Percentiles rank a stretch among this genome's conserved stretches.
Evolutionary conservation across 1,140 invertebrate genomes (phyloP).

Genomic region (Drosophila prosaltans): DNA sequence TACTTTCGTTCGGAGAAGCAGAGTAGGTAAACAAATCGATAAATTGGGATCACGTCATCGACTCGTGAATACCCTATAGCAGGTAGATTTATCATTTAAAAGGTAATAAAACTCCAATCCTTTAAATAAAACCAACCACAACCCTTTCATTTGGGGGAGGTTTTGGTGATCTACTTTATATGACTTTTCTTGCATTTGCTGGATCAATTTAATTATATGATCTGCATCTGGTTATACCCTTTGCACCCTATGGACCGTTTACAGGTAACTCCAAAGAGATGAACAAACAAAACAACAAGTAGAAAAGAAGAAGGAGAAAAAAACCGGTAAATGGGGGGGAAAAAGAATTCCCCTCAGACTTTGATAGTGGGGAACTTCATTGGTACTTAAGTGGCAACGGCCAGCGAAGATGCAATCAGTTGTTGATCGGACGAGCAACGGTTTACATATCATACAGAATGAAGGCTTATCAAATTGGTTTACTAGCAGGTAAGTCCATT

Average conservation of each 20-base stretch:
- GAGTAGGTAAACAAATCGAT: conserved; percentile 30
- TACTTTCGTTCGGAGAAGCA: conserved; percentile 60
- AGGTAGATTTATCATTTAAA: too few species aligned
- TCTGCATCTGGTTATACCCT: not conserved
- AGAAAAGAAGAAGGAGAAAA: conserved; percentile 17
- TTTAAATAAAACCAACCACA: too few species aligned
- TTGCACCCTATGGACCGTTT: not conserved
- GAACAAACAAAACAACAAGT: conserved; percentile 18
- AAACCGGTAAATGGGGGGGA: conserved; percentile 65
- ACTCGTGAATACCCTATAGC: not conserved
- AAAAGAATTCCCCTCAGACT: conserved; percentile 55
- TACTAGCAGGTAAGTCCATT: conserved; percentile 55
- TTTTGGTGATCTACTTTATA: too few species aligned
- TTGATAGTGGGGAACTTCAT: conserved; percentile 9
- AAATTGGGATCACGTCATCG: not conserved
- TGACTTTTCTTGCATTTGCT: too few species aligned
- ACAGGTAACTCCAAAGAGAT: not conserved
- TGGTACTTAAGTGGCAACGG: conserved; percentile 62
- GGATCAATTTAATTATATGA: too few species aligned
- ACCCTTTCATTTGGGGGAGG: too few species aligned
- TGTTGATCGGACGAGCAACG: conserved; percentile 52
- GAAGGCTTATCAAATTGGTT: conserved; percentile 51
- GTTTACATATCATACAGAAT: conserved; percentile 45
- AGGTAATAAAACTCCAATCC: too few species aligned
- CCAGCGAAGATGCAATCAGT: conserved; percentile 66